A percentile compares a stretch with the other conserved stretches of the same genome.
Conservation (phyloP, 2,888 invertebrate species). For the Dimorphilus gyrociliatus region DNA sequence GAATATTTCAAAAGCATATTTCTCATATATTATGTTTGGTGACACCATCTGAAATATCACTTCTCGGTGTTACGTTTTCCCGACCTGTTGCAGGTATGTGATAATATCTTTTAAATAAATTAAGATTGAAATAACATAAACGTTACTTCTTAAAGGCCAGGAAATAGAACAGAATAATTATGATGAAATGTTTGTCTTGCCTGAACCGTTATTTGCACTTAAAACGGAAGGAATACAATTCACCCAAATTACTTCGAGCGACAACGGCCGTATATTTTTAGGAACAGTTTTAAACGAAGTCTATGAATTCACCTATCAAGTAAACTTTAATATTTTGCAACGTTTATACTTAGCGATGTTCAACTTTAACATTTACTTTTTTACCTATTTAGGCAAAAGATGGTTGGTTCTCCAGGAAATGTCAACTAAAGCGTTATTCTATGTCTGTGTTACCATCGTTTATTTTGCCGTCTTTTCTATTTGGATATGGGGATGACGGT, state of each 20-base stretch:
- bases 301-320: conserved; percentile 86
- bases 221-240: conserved; percentile 70
- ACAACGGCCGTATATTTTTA: conserved; percentile 74
- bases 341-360: no score
- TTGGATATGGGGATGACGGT: no score
- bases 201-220: conserved; percentile 80
- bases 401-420: conserved; percentile 86
- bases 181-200: conserved; percentile 66
- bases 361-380: no score
- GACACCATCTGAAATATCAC: conserved; percentile 82
- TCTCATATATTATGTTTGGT: conserved; percentile 76
- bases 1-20: conserved; percentile 74
- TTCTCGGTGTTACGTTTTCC: conserved; percentile 54
- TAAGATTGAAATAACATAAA: conserved; percentile 4
- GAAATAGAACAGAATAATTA: conserved; percentile 1
- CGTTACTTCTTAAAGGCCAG: background rate
- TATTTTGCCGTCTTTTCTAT: conserved; percentile 72
- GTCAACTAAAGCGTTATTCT: conserved; percentile 84
- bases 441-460: conserved; percentile 69
- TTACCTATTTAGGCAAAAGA: conserved; percentile 26
- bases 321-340: conserved; percentile 26
- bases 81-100: conserved; percentile 16
- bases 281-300: conserved; percentile 84
- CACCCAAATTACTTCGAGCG: conserved; percentile 61
- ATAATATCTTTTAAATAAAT: conserved; percentile 2